Base-by-base conservation (phyloP, 2,797 vertebrate genomes). In the Sebastes aleutianus region DNA sequence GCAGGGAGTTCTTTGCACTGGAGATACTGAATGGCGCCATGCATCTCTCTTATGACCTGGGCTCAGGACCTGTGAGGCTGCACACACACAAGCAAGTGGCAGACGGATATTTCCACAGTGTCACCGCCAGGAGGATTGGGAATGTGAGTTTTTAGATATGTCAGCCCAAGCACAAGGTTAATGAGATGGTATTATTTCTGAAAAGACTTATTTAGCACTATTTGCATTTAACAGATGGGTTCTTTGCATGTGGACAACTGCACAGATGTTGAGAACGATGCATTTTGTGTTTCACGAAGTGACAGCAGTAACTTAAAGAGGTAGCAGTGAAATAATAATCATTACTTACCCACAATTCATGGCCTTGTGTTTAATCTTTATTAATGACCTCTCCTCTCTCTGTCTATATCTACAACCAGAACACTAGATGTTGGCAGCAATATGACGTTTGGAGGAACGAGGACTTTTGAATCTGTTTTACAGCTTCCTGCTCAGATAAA, bases 211-310 rank as follows among this genome's bases (percentile, higher is more conserved):
- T n/a, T 18, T n/a, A 22, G 11, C 8, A 5, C 2, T 74, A 4
- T 85, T 62, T 90, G 16, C 24, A 32, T 86, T 89, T 80, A 63
- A 85, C 86, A 96, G 96, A 93, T 94, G 74, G 95, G 93, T 18
- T 95, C 93, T 76, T 72, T 96, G 77, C 89, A 93, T 79, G 94
- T 96, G 85, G 96, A 96, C 89, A 94, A 90, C 85, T 96, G 96
- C 79, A 91, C 90, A 56, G 87, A 90, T 81, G 69, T 87, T 72
- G 89, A 92, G 50, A 90, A 85, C 5, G 82, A 70, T 61, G 92
- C 87, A 66, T 95, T 95, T 84, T 96, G 96, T 88, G 95, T 92
- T 83, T 89, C 91, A 70, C 90, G 86, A 29, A 92, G 78, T 78
- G 91, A 93, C 63, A 91, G 91, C 63, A 84, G 75, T 47, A 90